Evolutionary conservation across 2,888 invertebrate species (phyloP).

Genomic region (Xylota segnis): DNA sequence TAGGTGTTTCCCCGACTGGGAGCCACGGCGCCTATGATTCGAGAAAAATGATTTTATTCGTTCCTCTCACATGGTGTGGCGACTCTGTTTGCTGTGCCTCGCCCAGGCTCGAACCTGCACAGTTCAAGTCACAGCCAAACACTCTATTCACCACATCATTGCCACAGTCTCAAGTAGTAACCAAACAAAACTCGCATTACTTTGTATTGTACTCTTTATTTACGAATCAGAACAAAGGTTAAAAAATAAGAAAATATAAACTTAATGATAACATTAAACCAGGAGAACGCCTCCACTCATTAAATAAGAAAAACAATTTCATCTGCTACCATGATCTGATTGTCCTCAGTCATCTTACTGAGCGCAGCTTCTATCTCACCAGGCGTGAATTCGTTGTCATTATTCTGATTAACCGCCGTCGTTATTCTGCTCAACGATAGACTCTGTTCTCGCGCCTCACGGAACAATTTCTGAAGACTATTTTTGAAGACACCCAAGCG

Average conservation of each 20-base stretch:
- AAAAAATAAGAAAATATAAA: slow-evolving; percentile 42
- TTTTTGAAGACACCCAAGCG: slow-evolving; percentile 89
- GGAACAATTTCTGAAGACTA: slow-evolving; percentile 90
- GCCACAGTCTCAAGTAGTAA: too few species aligned
- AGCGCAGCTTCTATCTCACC: slow-evolving; percentile 92
- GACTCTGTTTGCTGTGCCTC: too few species aligned
- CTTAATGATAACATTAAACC: slow-evolving; percentile 50
- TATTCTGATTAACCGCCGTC: slow-evolving; percentile 88
- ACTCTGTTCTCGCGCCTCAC: slow-evolving; percentile 91
- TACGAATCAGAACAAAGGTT: slow-evolving; percentile 22
- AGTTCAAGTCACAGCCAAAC: too few species aligned
- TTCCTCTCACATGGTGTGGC: too few species aligned
- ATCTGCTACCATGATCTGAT: slow-evolving; percentile 96
- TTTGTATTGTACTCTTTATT: slow-evolving; percentile 41
- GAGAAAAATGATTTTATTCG: too few species aligned
- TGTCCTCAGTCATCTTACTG: slow-evolving; percentile 93
- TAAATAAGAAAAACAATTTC: slow-evolving; percentile 93
- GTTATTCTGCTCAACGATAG: slow-evolving; percentile 88
- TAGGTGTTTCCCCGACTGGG: too few species aligned
- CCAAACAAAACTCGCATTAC: too few species aligned
- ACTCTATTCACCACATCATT: too few species aligned
- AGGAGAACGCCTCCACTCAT: slow-evolving; percentile 74
- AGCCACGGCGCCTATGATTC: too few species aligned
- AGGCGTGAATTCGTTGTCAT: slow-evolving; percentile 87
- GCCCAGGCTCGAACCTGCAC: too few species aligned